Base-by-base conservation (phyloP, 2,113 vertebrate species). In the Carassius gibelio region DNA sequence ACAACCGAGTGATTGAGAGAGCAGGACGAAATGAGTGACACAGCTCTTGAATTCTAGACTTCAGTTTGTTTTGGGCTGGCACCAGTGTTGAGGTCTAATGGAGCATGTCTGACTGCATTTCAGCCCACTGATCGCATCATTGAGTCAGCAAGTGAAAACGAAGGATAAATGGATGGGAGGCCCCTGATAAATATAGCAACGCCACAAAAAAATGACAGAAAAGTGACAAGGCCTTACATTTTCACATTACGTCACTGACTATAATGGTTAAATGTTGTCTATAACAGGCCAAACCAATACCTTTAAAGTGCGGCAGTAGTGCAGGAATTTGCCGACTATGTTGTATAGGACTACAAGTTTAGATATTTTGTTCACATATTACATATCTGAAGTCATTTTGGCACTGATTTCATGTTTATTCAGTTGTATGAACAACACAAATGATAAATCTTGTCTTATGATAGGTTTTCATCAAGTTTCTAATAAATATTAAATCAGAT, bases 51-150 rank as follows among this genome's bases (percentile, higher is more conserved):
- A 59, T 80, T 72, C 66, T 38, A 50, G 55, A 61, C 19, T 75
- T 75, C 19, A 2, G 45, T 84, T 66, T 55, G 42, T 84, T 68
- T 69, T 55, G 14, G 30, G 36, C 45, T 78, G 19, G 75, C 59
- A 78, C 75, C 61, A 69, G 59, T 23, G 74, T 62, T 21, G 74
- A 77, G 83, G 21, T 75, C 26, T 66, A 68, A 77, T 52, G 61
- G 61, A 78, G 83, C 75, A 68, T 69, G 34, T 84, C 62, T 57
- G 80, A 69, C 64, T 45, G 42, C 30, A 64, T 84, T 84, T 77
- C 62, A 69, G 75, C 83, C 48, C 21, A 64, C 45, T 57, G 26
- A 69, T 84, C 30, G 75, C 74, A 50, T 84, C 74, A 84, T 50
- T 77, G 52, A 19, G 7, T 11, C 76, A 81, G 42, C 30, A 48